These are phyloP conservation scores for Malurus elegans DNA, from an alignment of 2,113 vertebrate genomes.

Conservation along the genomic window DNA sequence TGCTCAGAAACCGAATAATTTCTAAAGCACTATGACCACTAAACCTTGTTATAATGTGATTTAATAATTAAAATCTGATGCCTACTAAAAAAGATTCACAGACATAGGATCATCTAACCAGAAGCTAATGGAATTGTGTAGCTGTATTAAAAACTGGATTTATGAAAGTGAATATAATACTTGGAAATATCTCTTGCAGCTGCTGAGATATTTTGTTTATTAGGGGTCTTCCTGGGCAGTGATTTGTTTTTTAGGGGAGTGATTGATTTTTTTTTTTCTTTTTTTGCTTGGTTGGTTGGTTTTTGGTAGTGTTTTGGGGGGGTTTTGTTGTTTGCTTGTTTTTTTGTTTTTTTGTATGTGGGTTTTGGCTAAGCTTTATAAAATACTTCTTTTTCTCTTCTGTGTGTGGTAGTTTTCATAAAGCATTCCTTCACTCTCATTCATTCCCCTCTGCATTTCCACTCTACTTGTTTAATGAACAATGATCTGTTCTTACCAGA, in stretches of 20 bases:
- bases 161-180: not conserved
- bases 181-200: not conserved
- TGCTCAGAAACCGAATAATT: not conserved
- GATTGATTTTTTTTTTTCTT: no score
- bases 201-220: not conserved
- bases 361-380: not conserved
- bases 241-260: not conserved
- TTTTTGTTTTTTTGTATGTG: not conserved
- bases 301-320: no score
- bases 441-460: not conserved
- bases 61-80: not conserved
- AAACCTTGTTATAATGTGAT: not conserved
- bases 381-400: not conserved
- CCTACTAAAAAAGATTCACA: not conserved
- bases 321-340: no score
- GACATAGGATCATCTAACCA: not conserved
- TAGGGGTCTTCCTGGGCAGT: not conserved
- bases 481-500: not conserved
- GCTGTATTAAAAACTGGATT: not conserved
- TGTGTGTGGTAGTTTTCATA: not conserved
- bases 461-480: not conserved
- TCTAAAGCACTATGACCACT: not conserved
- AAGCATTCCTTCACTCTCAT: not conserved
- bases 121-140: not conserved
- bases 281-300: no score